phyloP scores from a whole-genome alignment of 2,113 vertebrate species.

The Microcebus griseorufus region DNA sequence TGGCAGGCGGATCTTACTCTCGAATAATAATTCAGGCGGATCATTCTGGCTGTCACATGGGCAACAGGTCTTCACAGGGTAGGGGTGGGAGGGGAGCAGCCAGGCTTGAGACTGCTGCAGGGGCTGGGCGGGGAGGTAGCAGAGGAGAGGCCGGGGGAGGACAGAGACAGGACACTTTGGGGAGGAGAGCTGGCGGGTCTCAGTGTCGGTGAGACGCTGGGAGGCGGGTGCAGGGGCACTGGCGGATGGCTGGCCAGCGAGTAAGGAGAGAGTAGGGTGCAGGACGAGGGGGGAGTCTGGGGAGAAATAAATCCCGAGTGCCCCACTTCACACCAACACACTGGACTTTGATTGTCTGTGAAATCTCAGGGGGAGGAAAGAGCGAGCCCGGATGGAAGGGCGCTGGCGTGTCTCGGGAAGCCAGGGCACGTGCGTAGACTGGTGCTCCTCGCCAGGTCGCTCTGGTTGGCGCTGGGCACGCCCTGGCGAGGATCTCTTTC shows the following conservation, averaged over 20 bases:
- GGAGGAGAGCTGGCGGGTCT: not conserved
- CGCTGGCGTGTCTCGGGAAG: not conserved
- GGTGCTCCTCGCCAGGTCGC: not conserved
- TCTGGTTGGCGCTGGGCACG: no score
- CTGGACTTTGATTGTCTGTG: no score
- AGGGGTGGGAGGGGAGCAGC: not conserved
- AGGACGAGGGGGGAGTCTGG: not conserved
- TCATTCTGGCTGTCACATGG: not conserved
- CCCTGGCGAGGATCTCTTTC: not conserved
- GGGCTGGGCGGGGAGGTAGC: fast-evolving
- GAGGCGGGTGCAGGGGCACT: no score
- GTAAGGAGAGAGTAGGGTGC: fast-evolving
- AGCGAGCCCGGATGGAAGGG: fast-evolving
- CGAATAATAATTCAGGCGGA: not conserved
- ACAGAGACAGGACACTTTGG: not conserved
- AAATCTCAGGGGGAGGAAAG: not conserved
- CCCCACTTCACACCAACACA: fast-evolving
- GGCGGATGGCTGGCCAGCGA: fast-evolving
- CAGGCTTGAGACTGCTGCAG: fast-evolving
- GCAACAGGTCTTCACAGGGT: fast-evolving
- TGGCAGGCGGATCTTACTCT: not conserved
- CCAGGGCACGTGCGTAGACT: fast-evolving
- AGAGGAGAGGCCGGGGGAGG: not conserved
- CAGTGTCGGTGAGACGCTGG: fast-evolving
- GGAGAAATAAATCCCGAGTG: fast-evolving